Conservation (phyloP, 2,797 vertebrate species). For the Siniperca undulata region DNA sequence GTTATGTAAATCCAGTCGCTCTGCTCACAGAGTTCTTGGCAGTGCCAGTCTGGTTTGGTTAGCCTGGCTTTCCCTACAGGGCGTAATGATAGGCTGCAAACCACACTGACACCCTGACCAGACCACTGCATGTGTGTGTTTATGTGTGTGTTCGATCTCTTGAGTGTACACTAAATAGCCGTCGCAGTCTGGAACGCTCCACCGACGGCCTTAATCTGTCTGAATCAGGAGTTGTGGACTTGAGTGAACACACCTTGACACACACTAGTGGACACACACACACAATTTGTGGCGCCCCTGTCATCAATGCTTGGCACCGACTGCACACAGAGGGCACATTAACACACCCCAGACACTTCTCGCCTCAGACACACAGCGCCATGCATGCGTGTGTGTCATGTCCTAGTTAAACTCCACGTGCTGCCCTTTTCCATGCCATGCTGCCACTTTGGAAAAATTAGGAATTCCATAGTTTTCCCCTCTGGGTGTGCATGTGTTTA, state of each 20-base stretch:
- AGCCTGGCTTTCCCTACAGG: conserved; percentile 68
- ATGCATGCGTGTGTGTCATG: conserved; percentile 53
- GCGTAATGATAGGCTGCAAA: conserved; percentile 78
- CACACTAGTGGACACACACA: conserved; percentile 35
- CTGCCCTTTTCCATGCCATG: conserved; percentile 76
- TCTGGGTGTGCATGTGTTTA: conserved; percentile 3
- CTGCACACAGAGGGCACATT: conserved; percentile 71
- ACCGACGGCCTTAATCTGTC: conserved; percentile 60
- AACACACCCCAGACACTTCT: conserved; percentile 77
- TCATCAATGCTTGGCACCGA: conserved; percentile 73
- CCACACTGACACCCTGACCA: conserved; percentile 76
- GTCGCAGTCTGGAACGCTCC: conserved; percentile 57
- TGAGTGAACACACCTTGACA: conserved; percentile 64
- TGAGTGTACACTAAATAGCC: conserved; percentile 42
- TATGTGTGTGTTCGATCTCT: conserved; percentile 40
- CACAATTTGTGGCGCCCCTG: conserved; percentile 68
- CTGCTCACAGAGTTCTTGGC: conserved; percentile 59
- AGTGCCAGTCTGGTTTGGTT: conserved; percentile 73
- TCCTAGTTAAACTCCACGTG: conserved; percentile 64
- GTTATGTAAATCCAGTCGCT: conserved; percentile 61
- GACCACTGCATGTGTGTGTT: conserved; percentile 51
- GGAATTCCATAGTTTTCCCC: conserved; percentile 61
- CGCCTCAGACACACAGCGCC: conserved; percentile 54
- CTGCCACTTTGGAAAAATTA: conserved; percentile 72
- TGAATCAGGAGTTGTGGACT: conserved; percentile 58